These are phyloP conservation scores for Azemiops feae DNA, from an alignment of 2,113 vertebrate genomes.

Conservation along the genomic window DNA sequence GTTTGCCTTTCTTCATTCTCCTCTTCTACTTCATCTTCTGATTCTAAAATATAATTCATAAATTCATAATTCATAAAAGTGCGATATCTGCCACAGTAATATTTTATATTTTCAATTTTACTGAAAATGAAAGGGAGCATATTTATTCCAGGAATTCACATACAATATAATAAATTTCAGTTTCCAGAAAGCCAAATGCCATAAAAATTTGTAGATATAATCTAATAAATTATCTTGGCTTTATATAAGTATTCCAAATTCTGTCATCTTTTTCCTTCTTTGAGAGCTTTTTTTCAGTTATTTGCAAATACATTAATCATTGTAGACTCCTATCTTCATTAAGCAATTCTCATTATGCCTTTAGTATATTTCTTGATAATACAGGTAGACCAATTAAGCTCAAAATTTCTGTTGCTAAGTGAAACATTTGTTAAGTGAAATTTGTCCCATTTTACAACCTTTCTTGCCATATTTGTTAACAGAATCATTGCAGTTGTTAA, in stretches of 20 bases:
- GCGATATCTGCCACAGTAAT: background rate
- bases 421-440: no score
- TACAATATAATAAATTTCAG: background rate
- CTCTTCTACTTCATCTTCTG: conserved; percentile 94
- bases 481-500: no score
- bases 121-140: background rate
- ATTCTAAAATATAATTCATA: conserved; percentile 72
- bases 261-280: background rate
- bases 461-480: no score
- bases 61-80: background rate
- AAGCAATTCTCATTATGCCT: background rate
- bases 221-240: background rate
- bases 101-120: background rate
- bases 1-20: conserved; percentile 87
- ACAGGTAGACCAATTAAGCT: background rate
- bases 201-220: background rate
- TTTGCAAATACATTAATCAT: background rate
- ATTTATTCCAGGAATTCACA: background rate
- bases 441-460: no score
- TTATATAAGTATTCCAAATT: background rate
- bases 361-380: background rate
- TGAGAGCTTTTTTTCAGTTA: background rate
- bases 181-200: background rate
- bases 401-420: no score
- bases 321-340: background rate